Percentiles rank a stretch among this genome's conserved stretches.
Conservation (phyloP, 2,113 vertebrate genomes). For the Pelmatolapia mariae region DNA sequence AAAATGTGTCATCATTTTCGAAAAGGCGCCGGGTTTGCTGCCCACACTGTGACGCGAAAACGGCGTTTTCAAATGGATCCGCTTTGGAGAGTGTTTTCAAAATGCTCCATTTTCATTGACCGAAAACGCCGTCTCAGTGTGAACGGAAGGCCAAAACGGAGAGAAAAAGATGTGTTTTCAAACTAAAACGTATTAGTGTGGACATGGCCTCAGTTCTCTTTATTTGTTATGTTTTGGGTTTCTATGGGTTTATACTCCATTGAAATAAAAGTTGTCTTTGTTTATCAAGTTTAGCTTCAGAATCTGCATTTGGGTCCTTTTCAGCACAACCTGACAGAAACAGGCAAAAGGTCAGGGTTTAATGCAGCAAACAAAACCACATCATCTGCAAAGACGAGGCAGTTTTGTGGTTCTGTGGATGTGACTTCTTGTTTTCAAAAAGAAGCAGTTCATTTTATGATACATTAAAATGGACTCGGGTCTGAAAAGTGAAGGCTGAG, state of each 20-base stretch:
- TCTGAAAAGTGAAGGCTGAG: background rate
- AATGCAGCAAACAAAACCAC: background rate
- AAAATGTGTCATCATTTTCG: too few relatives aligned
- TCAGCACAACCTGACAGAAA: background rate
- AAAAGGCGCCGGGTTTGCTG: too few relatives aligned
- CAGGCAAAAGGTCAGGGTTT: background rate
- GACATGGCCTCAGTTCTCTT: background rate
- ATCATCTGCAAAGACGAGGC: background rate
- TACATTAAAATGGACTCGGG: background rate
- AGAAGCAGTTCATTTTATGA: background rate
- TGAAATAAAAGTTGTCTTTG: background rate
- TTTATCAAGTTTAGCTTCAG: background rate
- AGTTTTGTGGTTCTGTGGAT: background rate
- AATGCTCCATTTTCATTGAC: too few relatives aligned
- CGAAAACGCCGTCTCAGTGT: too few relatives aligned
- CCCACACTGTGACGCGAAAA: too few relatives aligned
- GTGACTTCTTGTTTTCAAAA: background rate
- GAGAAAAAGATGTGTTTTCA: too few relatives aligned
- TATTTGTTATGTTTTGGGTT: background rate
- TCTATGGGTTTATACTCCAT: background rate
- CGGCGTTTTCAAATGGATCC: too few relatives aligned
- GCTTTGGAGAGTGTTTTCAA: too few relatives aligned
- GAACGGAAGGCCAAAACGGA: too few relatives aligned
- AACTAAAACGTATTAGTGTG: background rate
- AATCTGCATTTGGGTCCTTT: background rate